These are phyloP conservation scores for Parambassis ranga DNA, from an alignment of 2,797 vertebrate species.

Conservation along the genomic window DNA sequence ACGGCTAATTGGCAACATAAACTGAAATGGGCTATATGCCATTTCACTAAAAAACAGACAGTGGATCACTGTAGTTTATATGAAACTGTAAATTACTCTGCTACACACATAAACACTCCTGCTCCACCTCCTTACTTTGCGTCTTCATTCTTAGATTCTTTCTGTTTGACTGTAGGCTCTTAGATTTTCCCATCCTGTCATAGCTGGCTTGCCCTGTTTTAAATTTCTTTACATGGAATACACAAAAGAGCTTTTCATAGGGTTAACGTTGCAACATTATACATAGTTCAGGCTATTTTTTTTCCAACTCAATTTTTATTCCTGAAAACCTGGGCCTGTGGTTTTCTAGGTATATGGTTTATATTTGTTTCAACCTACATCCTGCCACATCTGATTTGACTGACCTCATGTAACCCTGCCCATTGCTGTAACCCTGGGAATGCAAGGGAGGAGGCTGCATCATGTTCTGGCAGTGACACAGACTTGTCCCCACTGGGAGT, in stretches of 20 bases:
- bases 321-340: background rate
- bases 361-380: background rate
- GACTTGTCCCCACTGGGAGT: too few species aligned
- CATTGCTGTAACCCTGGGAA: too few species aligned
- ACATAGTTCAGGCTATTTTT: background rate
- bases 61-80: background rate
- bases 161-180: background rate
- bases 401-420: too few species aligned
- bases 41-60: slow-evolving; percentile 3
- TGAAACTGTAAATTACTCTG: slow-evolving; percentile 2
- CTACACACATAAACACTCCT: background rate
- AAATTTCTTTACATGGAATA: background rate
- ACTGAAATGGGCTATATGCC: background rate
- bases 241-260: background rate
- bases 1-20: slow-evolving; percentile 19
- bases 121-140: background rate
- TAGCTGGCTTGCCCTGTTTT: background rate
- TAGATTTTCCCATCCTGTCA: background rate
- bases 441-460: too few species aligned
- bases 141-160: background rate
- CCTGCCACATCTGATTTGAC: background rate
- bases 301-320: background rate
- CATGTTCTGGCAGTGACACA: too few species aligned
- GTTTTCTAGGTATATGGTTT: background rate
- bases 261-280: background rate